Evolutionary conservation across 2,888 invertebrate genomes (phyloP), one percentile per base, ranked within the genome.

Genomic region (Thymelicus lineola): DNA sequence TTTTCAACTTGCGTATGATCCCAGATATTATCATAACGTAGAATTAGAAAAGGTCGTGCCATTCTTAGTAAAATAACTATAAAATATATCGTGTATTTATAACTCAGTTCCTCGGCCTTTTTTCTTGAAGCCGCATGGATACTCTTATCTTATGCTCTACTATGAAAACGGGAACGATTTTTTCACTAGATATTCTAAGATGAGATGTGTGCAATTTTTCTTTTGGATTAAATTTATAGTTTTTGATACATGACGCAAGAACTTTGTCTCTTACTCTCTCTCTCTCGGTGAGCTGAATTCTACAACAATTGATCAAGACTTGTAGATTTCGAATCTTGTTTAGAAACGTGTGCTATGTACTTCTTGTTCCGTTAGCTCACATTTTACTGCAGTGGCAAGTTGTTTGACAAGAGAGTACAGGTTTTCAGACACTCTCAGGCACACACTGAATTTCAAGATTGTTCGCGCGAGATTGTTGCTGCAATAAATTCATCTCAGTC

Each of bases 251-350:
- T 0, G 74, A 62, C 0, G 74, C 72, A 10, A 75, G 55, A 10
- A 74, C 14, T 10, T 62, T 10, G 45, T 75, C 70, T 7, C 73
- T 70, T 3, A 28, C 7, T 15, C 50, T 62, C 5, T 69, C n/a
- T n/a, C n/a, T n/a, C n/a, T n/a, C n/a, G n/a, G 70, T 1, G 66
- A 62, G 7, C 55, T 50, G 6, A 75, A 59, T 58, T 73, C 65
- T 1, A 72, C 71, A 7, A 74, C 60, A 17, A 75, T 73, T 7
- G 73, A 71, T 12, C 74, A 0, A 71, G 74, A 10, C 72, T 58
- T 12, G 58, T 46, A 10, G 48, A 65, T 12, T 57, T 60, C 0
- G 15, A 42, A 17, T 72, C 66, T 10, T 66, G 3, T 64, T 72
- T 72, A 15, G 70, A 70, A 48, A n/a, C 70, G 72, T 12, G 67